phyloP scores from a whole-genome alignment of 2,888 invertebrate species.

The Itoplectis maculator region DNA sequence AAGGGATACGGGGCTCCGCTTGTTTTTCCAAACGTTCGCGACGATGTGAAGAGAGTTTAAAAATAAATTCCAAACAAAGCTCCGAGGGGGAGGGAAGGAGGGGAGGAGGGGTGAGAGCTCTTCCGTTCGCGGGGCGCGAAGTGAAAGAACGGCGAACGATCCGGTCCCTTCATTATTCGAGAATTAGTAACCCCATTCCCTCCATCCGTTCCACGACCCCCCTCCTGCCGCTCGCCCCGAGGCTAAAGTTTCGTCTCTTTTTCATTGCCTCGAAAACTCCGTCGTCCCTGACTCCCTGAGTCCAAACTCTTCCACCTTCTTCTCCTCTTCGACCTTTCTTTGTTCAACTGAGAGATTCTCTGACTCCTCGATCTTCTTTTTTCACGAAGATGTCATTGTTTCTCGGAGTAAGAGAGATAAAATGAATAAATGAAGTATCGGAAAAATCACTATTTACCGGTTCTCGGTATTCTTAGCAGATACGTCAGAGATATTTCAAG shows the following conservation, averaged over 20 bases:
- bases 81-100: too few relatives aligned
- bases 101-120: constrained; percentile 48
- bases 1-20: not conserved
- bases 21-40: constrained; percentile 38
- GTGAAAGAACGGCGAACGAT: constrained; percentile 75
- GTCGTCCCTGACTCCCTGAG: constrained; percentile 26
- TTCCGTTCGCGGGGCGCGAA: constrained; percentile 65
- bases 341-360: not conserved
- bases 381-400: not conserved
- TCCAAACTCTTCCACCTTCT: constrained; percentile 37
- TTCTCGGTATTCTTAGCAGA: not conserved
- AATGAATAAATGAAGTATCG: not conserved
- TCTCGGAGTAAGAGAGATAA: not conserved
- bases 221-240: constrained; percentile 45
- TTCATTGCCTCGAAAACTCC: constrained; percentile 65
- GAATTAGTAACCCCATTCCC: constrained; percentile 84
- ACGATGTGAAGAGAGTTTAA: constrained; percentile 44
- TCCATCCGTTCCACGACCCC: constrained; percentile 71
- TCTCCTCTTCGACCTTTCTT: constrained; percentile 8
- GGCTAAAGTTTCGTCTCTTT: constrained; percentile 64
- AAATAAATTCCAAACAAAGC: constrained; percentile 77
- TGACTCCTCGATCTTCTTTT: not conserved
- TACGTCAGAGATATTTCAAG: too few relatives aligned
- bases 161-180: constrained; percentile 83
- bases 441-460: not conserved